A percentile compares a stretch with the other conserved stretches of the same genome.
Conservation (phyloP, 2,113 vertebrate genomes). For the Ia io region DNA sequence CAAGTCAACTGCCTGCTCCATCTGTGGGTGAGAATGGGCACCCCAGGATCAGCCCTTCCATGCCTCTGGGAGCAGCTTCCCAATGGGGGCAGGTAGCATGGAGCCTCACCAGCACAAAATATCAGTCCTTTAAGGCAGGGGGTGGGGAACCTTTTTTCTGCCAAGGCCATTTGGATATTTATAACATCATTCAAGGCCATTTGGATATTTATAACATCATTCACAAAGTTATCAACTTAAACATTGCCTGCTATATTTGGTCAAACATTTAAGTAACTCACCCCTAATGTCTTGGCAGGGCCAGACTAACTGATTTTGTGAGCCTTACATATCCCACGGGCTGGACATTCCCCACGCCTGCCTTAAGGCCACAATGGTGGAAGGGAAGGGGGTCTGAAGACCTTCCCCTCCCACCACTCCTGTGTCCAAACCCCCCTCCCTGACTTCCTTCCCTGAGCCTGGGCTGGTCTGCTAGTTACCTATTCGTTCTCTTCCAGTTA, state of each 20-base stretch:
- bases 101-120: neutral
- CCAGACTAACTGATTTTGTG: too few species aligned
- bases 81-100: neutral
- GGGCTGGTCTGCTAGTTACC: neutral
- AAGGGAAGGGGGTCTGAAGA: neutral
- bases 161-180: too few species aligned
- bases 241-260: too few species aligned
- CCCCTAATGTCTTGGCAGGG: too few species aligned
- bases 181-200: too few species aligned
- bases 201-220: too few species aligned
- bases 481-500: neutral
- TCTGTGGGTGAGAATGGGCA: neutral
- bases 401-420: neutral
- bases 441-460: neutral
- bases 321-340: too few species aligned
- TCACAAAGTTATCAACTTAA: too few species aligned
- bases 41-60: neutral
- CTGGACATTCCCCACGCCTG: too few species aligned
- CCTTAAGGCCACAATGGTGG: neutral
- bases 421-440: neutral
- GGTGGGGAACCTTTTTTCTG: too few species aligned
- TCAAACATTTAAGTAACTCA: too few species aligned
- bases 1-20: neutral
- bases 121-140: neutral
- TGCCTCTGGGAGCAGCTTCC: neutral